Percentiles rank a stretch among this genome's conserved stretches.
These are phyloP conservation scores for Conger conger DNA, from an alignment of 2,113 vertebrate genomes.

Conservation along the genomic window DNA sequence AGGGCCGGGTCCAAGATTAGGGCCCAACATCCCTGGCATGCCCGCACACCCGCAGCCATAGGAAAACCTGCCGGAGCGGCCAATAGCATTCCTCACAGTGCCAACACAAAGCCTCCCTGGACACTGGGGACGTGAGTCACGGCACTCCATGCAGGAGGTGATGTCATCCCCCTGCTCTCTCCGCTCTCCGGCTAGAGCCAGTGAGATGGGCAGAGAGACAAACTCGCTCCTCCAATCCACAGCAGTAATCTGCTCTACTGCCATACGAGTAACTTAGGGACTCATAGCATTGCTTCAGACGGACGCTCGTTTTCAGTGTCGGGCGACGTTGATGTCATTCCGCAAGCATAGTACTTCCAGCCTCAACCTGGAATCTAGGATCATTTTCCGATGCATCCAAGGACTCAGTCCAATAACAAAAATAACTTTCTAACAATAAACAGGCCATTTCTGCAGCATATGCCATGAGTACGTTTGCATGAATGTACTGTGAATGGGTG, in stretches of 20 bases:
- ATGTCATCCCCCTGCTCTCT: neutral
- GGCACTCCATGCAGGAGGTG: neutral
- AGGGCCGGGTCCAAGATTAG: constrained; percentile 24
- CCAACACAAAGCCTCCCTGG: constrained; percentile 35
- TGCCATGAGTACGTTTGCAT: neutral
- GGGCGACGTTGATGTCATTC: neutral
- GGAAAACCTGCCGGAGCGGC: constrained; percentile 29
- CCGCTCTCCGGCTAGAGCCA: neutral
- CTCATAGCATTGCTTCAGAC: neutral
- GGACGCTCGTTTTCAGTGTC: too few species aligned
- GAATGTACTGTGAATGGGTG: neutral
- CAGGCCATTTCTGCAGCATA: too few species aligned
- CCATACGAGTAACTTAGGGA: neutral
- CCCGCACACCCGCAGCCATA: constrained; percentile 34
- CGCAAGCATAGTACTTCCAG: neutral
- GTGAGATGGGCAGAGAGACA: neutral
- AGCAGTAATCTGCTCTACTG: neutral
- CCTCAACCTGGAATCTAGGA: neutral
- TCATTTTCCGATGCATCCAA: neutral
- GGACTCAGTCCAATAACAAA: neutral
- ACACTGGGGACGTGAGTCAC: constrained; percentile 17
- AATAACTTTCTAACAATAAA: too few species aligned
- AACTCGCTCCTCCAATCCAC: neutral
- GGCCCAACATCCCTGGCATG: constrained; percentile 54
- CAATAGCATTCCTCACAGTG: constrained; percentile 28